These are phyloP conservation scores for Peromyscus maniculatus DNA, from an alignment of 2,113 vertebrate species.

Conservation along the genomic window DNA sequence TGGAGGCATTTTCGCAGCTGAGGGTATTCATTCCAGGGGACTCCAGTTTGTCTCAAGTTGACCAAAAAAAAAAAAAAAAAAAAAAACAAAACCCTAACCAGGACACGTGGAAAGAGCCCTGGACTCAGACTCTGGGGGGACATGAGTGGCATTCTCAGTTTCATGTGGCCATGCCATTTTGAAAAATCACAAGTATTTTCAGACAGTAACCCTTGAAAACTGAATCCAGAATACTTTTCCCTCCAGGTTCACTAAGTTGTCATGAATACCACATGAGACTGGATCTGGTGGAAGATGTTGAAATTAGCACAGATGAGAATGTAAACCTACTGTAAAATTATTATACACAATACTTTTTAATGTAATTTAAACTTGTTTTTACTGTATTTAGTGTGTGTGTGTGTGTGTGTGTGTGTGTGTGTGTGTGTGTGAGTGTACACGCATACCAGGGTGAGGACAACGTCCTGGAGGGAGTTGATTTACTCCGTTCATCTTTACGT, in stretches of 20 bases:
- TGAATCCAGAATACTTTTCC: not conserved
- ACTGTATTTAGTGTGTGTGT: too few species aligned
- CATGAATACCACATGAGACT: not conserved
- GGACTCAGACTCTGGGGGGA: not conserved
- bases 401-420: not conserved
- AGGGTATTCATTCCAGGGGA: not conserved
- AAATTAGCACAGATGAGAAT: not conserved
- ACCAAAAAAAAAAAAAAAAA: not conserved
- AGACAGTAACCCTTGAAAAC: slow-evolving; percentile 12
- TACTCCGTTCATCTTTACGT: not conserved
- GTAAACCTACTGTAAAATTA: not conserved
- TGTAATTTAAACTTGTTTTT: not conserved
- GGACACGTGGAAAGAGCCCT: not conserved
- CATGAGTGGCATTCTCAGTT: not conserved
- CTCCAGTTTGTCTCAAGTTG: too few species aligned
- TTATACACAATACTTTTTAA: not conserved
- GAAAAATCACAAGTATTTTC: not conserved
- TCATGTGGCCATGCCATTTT: not conserved
- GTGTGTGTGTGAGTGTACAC: accelerated
- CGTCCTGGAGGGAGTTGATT: not conserved
- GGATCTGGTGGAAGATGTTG: not conserved
- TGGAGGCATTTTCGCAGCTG: not conserved
- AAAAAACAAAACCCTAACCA: not conserved
- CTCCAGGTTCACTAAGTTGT: not conserved
- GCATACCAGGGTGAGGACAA: not conserved